Conservation (phyloP, 2,113 vertebrate genomes). For the Zosterops lateralis region DNA sequence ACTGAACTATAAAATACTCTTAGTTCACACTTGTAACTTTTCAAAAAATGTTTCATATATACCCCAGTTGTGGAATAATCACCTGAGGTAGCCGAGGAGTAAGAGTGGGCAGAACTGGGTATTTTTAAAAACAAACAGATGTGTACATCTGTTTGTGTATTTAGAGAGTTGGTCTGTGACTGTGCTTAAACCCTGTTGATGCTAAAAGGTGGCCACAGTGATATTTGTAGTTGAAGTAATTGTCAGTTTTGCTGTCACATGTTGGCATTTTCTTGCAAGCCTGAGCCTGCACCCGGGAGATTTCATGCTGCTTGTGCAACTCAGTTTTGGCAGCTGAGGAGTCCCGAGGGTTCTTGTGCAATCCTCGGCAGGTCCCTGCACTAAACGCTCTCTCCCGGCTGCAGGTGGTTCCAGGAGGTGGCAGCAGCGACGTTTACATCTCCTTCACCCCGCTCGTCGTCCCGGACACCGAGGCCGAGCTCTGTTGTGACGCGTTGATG, state of each 20-base stretch:
- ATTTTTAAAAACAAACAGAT: neutral
- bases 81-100: neutral
- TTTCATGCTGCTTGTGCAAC: neutral
- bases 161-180: neutral
- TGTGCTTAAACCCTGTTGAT: neutral
- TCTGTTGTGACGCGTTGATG: slow-evolving; percentile 71
- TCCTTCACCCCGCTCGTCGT: slow-evolving; percentile 85
- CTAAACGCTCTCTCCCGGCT: fast-evolving
- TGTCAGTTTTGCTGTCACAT: neutral
- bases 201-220: too few relatives aligned
- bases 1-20: neutral
- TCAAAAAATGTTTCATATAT: neutral
- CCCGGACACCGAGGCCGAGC: slow-evolving; percentile 36
- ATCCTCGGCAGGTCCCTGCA: neutral
- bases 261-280: neutral
- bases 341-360: neutral
- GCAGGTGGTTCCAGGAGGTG: slow-evolving; percentile 86
- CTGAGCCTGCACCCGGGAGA: neutral
- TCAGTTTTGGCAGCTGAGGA: neutral
- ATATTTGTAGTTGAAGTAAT: neutral
- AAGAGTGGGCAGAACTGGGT: neutral
- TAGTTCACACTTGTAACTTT: neutral
- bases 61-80: neutral
- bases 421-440: slow-evolving; percentile 74
- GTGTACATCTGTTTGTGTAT: neutral